These are phyloP conservation scores for Paracentrotus lividus DNA, from an alignment of 53 echinoderm and acorn worm genomes.

Conservation along the genomic window DNA sequence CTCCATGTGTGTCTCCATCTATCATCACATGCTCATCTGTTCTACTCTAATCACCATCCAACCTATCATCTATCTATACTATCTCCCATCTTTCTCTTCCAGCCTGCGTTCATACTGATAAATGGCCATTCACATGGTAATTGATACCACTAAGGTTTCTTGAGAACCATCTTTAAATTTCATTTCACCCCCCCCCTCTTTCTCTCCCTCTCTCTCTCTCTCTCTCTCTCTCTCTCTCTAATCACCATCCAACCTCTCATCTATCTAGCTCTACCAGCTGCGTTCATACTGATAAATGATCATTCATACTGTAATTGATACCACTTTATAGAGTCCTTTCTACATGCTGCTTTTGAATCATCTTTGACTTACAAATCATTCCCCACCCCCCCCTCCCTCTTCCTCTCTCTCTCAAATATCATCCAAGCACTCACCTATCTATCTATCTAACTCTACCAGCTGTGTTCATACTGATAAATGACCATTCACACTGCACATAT, in stretches of 20 bases:
- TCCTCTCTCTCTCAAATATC: too few species aligned
- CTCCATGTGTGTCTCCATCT: constrained; percentile 7
- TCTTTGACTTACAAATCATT: too few species aligned
- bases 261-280: constrained; percentile 2
- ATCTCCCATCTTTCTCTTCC: neutral
- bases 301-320: neutral
- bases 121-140: neutral
- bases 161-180: too few species aligned
- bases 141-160: too few species aligned
- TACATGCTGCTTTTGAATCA: too few species aligned
- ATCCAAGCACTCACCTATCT: too few species aligned
- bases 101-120: neutral
- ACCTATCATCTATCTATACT: too few species aligned
- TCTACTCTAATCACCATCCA: too few species aligned
- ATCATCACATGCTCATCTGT: constrained; percentile 49
- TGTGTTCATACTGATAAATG: neutral
- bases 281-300: neutral
- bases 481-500: neutral
- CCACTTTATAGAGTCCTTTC: too few species aligned
- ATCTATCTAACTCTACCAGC: neutral
- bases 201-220: too few species aligned
- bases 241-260: constrained; percentile 12
- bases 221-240: neutral
- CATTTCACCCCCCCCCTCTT: neutral
- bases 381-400: too few species aligned